Conservation (phyloP, 2,113 vertebrate genomes). For the Syngnathus typhle region DNA sequence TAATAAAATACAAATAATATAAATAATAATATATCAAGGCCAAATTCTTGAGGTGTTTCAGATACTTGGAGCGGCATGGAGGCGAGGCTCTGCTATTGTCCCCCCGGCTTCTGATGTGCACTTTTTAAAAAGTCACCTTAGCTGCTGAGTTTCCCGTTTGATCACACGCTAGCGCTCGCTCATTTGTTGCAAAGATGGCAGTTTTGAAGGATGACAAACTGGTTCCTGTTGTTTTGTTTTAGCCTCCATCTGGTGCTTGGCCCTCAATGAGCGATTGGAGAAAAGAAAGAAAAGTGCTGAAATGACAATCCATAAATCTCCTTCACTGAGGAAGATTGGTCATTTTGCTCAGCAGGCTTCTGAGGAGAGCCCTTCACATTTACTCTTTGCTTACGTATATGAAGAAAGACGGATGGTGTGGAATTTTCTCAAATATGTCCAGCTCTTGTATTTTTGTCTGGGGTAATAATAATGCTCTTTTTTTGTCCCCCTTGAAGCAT, state of each 20-base stretch:
- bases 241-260: slow-evolving; percentile 81
- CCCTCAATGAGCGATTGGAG: slow-evolving; percentile 30
- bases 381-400: no score
- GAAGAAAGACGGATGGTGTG: not conserved
- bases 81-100: slow-evolving; percentile 20
- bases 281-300: slow-evolving; percentile 65
- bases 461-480: no score
- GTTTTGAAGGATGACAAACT: slow-evolving; percentile 74
- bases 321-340: slow-evolving; percentile 62
- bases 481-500: no score
- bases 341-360: slow-evolving; percentile 32
- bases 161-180: slow-evolving; percentile 44
- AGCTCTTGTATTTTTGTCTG: not conserved
- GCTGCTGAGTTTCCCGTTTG: slow-evolving; percentile 34
- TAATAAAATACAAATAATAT: no score
- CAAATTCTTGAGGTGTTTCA: slow-evolving; percentile 27
- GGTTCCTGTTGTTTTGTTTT: slow-evolving; percentile 69
- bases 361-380: slow-evolving; percentile 37
- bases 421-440: slow-evolving; percentile 4
- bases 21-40: no score
- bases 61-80: slow-evolving; percentile 12
- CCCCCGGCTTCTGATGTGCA: slow-evolving; percentile 15
- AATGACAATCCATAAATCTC: slow-evolving; percentile 76
- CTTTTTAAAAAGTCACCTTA: slow-evolving; percentile 27
- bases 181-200: slow-evolving; percentile 50